phyloP scores from a whole-genome alignment of 2,113 vertebrate genomes.

The Tursiops truncatus region DNA sequence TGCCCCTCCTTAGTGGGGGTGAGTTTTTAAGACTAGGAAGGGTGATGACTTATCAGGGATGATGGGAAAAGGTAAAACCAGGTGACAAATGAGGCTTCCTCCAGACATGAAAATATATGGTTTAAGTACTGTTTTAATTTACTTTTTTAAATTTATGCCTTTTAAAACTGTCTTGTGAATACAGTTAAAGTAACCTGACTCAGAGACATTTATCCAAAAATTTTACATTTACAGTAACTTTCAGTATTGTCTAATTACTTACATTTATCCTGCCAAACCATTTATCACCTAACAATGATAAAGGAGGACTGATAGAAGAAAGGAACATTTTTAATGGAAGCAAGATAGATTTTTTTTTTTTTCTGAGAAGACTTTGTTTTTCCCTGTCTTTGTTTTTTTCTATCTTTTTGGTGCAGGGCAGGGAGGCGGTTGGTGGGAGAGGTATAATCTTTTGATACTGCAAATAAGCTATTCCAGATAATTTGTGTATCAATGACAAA shows the following conservation, averaged over 20 bases:
- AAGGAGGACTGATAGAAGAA: background rate
- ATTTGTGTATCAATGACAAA: background rate
- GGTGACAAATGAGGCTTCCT: background rate
- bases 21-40: background rate
- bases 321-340: background rate
- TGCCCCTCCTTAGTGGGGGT: background rate
- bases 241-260: background rate
- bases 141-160: background rate
- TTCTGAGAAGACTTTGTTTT: background rate
- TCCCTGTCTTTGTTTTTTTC: background rate
- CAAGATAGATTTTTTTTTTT: background rate
- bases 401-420: background rate
- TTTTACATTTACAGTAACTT: background rate
- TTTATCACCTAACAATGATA: background rate
- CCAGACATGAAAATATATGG: background rate
- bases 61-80: background rate
- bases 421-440: background rate
- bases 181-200: background rate
- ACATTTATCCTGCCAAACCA: background rate
- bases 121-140: background rate
- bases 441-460: background rate
- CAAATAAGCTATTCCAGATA: background rate
- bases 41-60: background rate
- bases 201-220: background rate
- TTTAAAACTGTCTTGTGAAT: background rate